Percentiles rank a stretch among this genome's conserved stretches.
Evolutionary conservation across 2,888 invertebrate species (phyloP).

Genomic region (Drosophila cognata): DNA sequence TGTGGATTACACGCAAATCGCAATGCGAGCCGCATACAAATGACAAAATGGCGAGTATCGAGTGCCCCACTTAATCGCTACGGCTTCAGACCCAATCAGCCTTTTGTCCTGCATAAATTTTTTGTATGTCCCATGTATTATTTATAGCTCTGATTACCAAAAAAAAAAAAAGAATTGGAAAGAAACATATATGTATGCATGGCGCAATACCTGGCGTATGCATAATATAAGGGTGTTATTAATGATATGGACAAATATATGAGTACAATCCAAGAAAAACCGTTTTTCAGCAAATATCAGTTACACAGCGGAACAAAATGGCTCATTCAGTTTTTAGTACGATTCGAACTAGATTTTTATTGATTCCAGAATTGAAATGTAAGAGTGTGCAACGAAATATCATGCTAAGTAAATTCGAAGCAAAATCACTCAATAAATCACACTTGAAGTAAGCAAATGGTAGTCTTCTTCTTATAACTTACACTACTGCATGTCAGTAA

Average conservation of each 20-base stretch:
- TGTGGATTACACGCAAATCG: constrained; percentile 53
- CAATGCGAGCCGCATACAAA: constrained; percentile 64
- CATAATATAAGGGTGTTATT: constrained; percentile 21
- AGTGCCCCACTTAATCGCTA: constrained; percentile 46
- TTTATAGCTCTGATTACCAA: constrained; percentile 30
- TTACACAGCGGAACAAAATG: background rate
- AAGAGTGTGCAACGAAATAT: background rate
- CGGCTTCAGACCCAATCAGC: constrained; percentile 57
- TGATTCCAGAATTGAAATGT: background rate
- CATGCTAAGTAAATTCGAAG: background rate
- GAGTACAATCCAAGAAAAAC: background rate
- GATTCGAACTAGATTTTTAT: background rate
- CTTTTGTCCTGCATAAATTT: constrained; percentile 62
- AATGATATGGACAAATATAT: background rate
- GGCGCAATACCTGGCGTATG: constrained; percentile 46
- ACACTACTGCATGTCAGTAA: background rate
- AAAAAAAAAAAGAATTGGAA: background rate
- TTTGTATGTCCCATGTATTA: constrained; percentile 27
- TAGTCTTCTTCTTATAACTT: background rate
- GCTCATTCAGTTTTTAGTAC: background rate
- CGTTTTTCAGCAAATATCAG: background rate
- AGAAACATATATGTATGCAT: constrained; percentile 4
- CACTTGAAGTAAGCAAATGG: background rate
- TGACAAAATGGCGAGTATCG: constrained; percentile 4
- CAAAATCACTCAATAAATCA: background rate